Conservation (phyloP, 2,888 invertebrate species). For the Fabriciana adippe region DNA sequence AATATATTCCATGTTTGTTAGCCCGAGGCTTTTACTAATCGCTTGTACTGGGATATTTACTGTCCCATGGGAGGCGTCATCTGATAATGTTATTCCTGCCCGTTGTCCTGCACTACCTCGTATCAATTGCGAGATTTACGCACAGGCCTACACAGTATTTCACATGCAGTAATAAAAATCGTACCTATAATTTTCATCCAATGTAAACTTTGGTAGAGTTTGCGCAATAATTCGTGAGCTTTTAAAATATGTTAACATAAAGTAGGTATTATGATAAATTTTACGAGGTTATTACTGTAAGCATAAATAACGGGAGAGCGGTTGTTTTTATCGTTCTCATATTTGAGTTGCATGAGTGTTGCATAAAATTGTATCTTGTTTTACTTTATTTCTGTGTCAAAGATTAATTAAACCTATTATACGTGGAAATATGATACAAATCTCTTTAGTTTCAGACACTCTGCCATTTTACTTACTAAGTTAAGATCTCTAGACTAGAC, state of each 20-base stretch:
- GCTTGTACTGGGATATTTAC: conserved; percentile 65
- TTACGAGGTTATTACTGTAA: conserved; percentile 35
- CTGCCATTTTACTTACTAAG: no score
- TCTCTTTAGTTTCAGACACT: not conserved
- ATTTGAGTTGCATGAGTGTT: conserved; percentile 6
- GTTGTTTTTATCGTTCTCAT: conserved; percentile 30
- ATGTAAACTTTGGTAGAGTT: conserved; percentile 16
- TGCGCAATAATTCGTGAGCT: conserved; percentile 27
- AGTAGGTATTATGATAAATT: conserved; percentile 34
- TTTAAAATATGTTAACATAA: conserved; percentile 33
- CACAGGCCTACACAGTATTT: conserved; percentile 6
- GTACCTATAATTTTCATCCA: conserved; percentile 20
- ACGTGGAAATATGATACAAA: not conserved
- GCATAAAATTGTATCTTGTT: conserved; percentile 8
- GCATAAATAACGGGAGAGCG: conserved; percentile 32
- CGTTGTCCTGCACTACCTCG: conserved; percentile 31
- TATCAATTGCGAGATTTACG: conserved; percentile 33
- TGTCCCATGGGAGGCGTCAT: conserved; percentile 63
- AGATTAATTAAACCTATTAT: not conserved
- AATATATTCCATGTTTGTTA: conserved; percentile 43
- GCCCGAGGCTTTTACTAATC: conserved; percentile 63
- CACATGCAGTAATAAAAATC: conserved; percentile 20
- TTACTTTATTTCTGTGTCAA: conserved; percentile 22
- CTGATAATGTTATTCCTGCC: conserved; percentile 61
- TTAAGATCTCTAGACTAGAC: no score